Evolutionary conservation across 2,113 vertebrate species (phyloP).

Genomic region (Dinomys branickii): DNA sequence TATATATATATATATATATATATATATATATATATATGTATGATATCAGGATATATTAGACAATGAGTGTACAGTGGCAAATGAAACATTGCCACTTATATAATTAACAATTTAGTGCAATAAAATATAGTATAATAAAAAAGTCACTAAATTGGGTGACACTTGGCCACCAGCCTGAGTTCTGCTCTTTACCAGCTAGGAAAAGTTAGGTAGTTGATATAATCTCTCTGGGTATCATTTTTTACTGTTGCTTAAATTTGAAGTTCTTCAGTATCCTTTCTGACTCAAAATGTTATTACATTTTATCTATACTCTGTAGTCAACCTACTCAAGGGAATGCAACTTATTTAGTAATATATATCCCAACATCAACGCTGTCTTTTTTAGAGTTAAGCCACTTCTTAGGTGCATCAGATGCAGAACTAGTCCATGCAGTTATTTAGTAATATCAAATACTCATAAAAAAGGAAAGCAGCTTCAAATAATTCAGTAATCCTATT

Average conservation of each 20-base stretch:
- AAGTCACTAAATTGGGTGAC: not conserved
- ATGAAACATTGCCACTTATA: not conserved
- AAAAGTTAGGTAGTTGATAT: not conserved
- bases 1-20: not conserved
- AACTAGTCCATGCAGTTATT: not conserved
- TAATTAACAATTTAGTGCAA: not conserved
- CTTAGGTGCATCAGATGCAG: not conserved
- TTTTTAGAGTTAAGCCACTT: not conserved
- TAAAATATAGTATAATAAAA: not conserved
- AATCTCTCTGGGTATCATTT: conserved; percentile 36
- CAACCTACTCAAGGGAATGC: not conserved
- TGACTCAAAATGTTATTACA: not conserved
- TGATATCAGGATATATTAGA: not conserved
- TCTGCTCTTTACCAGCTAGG: not conserved
- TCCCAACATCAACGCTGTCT: not conserved
- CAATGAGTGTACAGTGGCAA: not conserved
- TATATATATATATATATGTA: not conserved
- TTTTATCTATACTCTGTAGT: not conserved
- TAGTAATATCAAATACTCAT: not conserved
- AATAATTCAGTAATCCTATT: not conserved
- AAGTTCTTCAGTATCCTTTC: not conserved
- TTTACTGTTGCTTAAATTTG: not conserved
- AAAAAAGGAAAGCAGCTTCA: conserved; percentile 23
- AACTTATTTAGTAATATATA: not conserved
- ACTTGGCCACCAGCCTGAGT: not conserved